phyloP scores from a whole-genome alignment of 35 echinoderm and acorn worm species.

The Acanthaster planci region DNA sequence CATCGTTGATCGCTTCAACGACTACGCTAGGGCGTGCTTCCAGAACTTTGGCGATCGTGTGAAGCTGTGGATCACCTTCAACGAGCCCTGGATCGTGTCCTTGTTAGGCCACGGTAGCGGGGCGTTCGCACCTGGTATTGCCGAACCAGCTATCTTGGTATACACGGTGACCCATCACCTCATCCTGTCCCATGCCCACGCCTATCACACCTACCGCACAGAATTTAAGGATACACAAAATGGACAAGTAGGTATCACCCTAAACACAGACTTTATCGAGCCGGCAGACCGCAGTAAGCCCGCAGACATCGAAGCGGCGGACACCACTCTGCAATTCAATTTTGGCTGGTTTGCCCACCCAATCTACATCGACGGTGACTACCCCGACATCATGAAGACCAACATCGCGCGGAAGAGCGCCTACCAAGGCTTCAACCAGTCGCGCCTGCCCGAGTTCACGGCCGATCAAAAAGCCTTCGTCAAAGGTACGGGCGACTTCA shows the following conservation, averaged over 20 bases:
- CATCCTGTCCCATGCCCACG: slow-evolving; percentile 65
- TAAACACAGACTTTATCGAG: slow-evolving; percentile 65
- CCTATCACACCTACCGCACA: slow-evolving; percentile 57
- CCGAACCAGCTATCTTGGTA: slow-evolving; percentile 40
- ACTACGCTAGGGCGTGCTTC: slow-evolving; percentile 75
- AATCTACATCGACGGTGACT: slow-evolving; percentile 78
- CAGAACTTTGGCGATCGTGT: slow-evolving; percentile 72
- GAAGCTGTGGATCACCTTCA: slow-evolving; percentile 91
- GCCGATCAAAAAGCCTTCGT: slow-evolving; percentile 59
- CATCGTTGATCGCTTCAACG: slow-evolving; percentile 64
- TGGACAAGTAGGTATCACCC: slow-evolving; percentile 80
- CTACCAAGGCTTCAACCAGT: slow-evolving; percentile 49
- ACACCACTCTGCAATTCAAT: slow-evolving; percentile 60
- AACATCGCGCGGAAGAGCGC: slow-evolving; percentile 65
- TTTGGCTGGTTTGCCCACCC: slow-evolving; percentile 89
- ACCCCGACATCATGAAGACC: slow-evolving; percentile 81
- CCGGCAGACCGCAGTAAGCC: slow-evolving; percentile 50
- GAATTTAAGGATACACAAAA: slow-evolving; percentile 47
- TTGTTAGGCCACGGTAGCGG: slow-evolving; percentile 71
- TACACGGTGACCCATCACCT: slow-evolving; percentile 80
- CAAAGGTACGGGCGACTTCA: slow-evolving; percentile 61
- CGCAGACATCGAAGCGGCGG: slow-evolving; percentile 60
- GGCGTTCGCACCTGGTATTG: slow-evolving; percentile 67
- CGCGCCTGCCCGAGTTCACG: slow-evolving; percentile 81
- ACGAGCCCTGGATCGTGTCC: slow-evolving; percentile 90